A percentile compares a stretch with the other conserved stretches of the same genome.
phyloP scores from a whole-genome alignment of 2,113 vertebrate species.

The Colius striatus region DNA sequence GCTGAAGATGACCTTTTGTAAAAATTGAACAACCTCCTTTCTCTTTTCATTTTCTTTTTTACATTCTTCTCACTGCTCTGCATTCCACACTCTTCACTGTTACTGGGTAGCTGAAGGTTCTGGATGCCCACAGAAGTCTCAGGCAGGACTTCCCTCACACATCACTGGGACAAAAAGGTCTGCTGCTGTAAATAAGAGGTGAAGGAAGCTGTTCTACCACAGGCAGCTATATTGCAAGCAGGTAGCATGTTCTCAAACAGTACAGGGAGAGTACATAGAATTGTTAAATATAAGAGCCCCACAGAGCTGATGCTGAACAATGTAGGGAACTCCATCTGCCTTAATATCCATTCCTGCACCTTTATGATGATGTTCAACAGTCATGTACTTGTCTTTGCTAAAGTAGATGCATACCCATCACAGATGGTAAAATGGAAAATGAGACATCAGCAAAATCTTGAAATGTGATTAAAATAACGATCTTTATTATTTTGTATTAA shows the following conservation, averaged over 20 bases:
- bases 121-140: not conserved
- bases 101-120: not conserved
- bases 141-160: not conserved
- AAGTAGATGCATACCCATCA: not conserved
- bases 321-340: not conserved
- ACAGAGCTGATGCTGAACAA: not conserved
- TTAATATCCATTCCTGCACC: not conserved
- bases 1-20: not conserved
- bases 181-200: not conserved
- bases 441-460: not conserved
- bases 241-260: not conserved
- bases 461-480: not conserved
- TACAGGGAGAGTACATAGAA: not conserved
- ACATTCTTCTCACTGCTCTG: not conserved
- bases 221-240: not conserved
- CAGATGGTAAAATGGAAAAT: not conserved
- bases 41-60: not conserved
- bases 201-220: not conserved
- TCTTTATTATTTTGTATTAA: conserved; percentile 23
- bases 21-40: not conserved
- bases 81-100: not conserved
- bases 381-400: not conserved
- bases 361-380: not conserved
- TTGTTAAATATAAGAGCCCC: not conserved
- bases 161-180: not conserved